Evolutionary conservation across 2,797 vertebrate genomes (phyloP).

Genomic region (Anguilla anguilla): DNA sequence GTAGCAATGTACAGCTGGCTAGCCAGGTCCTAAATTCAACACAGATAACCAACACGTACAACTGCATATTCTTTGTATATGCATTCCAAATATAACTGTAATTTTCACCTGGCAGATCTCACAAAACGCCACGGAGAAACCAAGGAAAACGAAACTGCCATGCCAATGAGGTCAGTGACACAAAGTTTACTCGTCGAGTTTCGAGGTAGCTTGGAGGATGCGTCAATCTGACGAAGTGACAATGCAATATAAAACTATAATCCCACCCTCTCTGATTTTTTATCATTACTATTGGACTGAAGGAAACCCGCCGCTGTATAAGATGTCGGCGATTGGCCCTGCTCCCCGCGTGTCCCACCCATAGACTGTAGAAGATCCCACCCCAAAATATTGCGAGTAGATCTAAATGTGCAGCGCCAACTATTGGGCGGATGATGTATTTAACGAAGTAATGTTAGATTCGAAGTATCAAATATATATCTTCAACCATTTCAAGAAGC

Average conservation of each 20-base stretch:
- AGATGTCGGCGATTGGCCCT: constrained; percentile 25
- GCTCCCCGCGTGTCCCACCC: background rate
- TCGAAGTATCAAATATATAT: background rate
- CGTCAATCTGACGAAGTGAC: background rate
- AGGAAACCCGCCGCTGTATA: background rate
- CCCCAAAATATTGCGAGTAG: background rate
- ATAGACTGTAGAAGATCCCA: background rate
- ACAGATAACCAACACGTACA: background rate
- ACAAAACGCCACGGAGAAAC: constrained; percentile 45
- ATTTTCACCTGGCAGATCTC: constrained; percentile 49
- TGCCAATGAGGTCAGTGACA: constrained; percentile 33
- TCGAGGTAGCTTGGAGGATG: background rate
- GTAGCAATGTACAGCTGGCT: background rate
- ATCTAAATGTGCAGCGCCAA: background rate
- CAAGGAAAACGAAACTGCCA: constrained; percentile 55
- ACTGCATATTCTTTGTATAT: background rate
- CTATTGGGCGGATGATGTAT: constrained; percentile 1
- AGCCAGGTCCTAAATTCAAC: background rate
- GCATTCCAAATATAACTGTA: constrained; percentile 11
- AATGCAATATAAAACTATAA: background rate
- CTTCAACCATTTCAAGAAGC: background rate
- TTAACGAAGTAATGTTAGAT: background rate
- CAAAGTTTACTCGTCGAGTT: constrained; percentile 23
- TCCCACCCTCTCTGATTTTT: background rate
- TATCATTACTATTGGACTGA: background rate